Percentiles rank a stretch among this genome's conserved stretches.
Evolutionary conservation across 2,113 vertebrate species (phyloP).

Genomic region (Dromiciops gliroides): DNA sequence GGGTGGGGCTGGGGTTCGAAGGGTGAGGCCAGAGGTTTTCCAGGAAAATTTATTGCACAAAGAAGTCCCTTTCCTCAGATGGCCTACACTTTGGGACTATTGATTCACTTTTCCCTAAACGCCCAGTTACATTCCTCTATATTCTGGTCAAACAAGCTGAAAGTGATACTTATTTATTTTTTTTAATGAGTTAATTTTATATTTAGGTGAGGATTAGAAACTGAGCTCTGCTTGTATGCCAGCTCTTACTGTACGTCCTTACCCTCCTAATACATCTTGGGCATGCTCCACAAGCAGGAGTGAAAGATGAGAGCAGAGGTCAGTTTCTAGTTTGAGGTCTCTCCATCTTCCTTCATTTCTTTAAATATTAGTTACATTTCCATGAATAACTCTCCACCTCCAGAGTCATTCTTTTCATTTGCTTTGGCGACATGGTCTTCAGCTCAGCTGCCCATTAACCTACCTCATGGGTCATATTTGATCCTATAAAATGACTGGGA

Average conservation of each 20-base stretch:
- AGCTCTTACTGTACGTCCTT: neutral
- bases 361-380: slow-evolving; percentile 46
- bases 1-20: neutral
- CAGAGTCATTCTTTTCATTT: slow-evolving; percentile 55
- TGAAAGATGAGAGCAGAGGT: slow-evolving; percentile 27
- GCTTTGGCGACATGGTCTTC: slow-evolving; percentile 57
- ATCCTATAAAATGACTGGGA: neutral
- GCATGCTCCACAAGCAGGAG: slow-evolving; percentile 5
- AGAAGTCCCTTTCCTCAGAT: slow-evolving; percentile 64
- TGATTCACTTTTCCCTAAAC: slow-evolving; percentile 69
- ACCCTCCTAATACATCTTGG: neutral
- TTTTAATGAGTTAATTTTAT: slow-evolving; percentile 65
- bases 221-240: slow-evolving; percentile 27
- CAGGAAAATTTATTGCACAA: slow-evolving; percentile 65
- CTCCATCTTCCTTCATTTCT: slow-evolving; percentile 23
- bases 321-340: slow-evolving; percentile 46
- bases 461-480: slow-evolving; percentile 4
- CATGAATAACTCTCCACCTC: neutral
- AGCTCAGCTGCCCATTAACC: neutral
- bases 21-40: slow-evolving; percentile 62
- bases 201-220: slow-evolving; percentile 60
- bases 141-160: slow-evolving; percentile 73
- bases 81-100: slow-evolving; percentile 54
- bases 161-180: slow-evolving; percentile 70
- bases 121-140: slow-evolving; percentile 65